Percentiles rank a stretch among this genome's conserved stretches.
These are phyloP conservation scores for Himalopsyche anomala DNA, from an alignment of 2,888 invertebrate genomes.

Conservation along the genomic window DNA sequence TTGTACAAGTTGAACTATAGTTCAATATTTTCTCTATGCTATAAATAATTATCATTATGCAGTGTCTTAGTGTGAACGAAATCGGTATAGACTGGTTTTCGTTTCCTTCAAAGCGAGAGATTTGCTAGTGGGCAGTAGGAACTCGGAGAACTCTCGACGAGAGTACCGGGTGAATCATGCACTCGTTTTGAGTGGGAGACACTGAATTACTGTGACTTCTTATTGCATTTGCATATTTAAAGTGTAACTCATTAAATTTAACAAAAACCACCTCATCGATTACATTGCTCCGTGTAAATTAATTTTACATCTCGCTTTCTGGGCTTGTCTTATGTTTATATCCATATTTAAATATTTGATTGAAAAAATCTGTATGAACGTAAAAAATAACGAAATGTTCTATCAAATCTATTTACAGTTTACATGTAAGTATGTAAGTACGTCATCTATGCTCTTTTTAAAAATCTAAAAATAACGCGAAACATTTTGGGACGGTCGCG, in stretches of 20 bases:
- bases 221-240: conserved; percentile 10
- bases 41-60: too few species aligned
- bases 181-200: conserved; percentile 46
- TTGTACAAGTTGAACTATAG: too few species aligned
- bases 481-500: background rate
- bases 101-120: background rate
- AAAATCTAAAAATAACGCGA: background rate
- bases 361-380: too few species aligned
- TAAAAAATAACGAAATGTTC: too few species aligned
- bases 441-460: background rate
- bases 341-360: too few species aligned
- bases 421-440: background rate
- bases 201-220: conserved; percentile 10
- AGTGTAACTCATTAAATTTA: background rate
- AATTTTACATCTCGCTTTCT: too few species aligned
- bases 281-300: too few species aligned
- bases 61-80: background rate
- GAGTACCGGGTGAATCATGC: conserved; percentile 44
- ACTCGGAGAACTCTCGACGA: background rate
- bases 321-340: too few species aligned
- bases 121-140: conserved; percentile 46
- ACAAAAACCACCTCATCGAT: background rate
- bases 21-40: too few species aligned
- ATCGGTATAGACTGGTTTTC: conserved; percentile 9
- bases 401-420: background rate